phyloP scores from a whole-genome alignment of 2,113 vertebrate species.

The Peromyscus maniculatus region DNA sequence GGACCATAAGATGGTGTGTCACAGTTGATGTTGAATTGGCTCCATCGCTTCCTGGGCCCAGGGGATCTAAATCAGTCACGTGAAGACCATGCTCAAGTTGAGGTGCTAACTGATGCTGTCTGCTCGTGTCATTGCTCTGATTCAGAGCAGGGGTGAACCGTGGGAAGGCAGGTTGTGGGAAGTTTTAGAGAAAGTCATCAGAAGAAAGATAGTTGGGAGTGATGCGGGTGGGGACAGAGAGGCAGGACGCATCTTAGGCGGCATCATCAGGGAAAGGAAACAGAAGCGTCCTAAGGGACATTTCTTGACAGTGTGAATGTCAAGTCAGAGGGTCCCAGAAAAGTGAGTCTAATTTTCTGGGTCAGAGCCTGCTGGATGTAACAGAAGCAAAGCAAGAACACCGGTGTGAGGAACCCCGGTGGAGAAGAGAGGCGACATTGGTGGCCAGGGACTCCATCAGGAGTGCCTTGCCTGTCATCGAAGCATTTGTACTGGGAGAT shows the following conservation, averaged over 20 bases:
- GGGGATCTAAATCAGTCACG: background rate
- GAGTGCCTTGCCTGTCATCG: background rate
- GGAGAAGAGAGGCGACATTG: background rate
- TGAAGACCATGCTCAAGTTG: background rate
- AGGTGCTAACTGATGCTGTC: background rate
- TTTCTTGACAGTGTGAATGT: background rate
- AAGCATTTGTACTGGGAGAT: background rate
- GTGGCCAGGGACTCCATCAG: background rate
- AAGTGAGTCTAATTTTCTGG: background rate
- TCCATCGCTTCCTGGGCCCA: background rate
- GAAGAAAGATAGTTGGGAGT: background rate
- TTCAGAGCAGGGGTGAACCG: background rate
- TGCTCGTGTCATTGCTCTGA: background rate
- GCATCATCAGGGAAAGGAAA: background rate
- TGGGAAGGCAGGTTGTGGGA: background rate
- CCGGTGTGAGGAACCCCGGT: background rate
- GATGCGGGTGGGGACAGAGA: background rate
- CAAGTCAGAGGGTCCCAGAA: background rate
- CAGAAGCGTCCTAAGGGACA: background rate
- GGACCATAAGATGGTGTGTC: background rate
- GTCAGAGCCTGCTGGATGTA: background rate
- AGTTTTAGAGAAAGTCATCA: background rate
- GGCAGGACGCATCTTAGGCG: background rate
- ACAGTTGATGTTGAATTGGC: background rate
- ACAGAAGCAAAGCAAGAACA: background rate